Evolutionary conservation across 2,113 vertebrate genomes (phyloP), one percentile per base, ranked within the genome.

Genomic region (Philantomba maxwellii): DNA sequence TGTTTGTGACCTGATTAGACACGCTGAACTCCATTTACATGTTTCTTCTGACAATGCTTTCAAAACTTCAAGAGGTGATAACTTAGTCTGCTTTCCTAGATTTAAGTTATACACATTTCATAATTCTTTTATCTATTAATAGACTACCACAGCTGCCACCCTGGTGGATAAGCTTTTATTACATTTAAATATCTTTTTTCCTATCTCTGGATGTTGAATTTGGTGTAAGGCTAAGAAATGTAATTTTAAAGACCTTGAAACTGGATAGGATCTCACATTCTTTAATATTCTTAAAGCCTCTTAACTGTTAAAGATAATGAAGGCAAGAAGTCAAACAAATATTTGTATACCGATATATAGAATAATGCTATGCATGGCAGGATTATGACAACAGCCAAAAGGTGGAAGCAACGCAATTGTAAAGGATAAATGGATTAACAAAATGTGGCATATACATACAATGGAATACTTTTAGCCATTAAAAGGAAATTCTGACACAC

Each of bases 191-290:
- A 39, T 91, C 70, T 89, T 93, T 91, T 70, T 81, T 70, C 87
- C 70, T 88, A 86, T 77, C 70, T 82, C 43, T 5, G 43, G 10
- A 60, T 92, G 28, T 45, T 91, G 70, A 77, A 87, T 93, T 88
- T 66, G 21, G 51, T 89, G 83, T 23, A 26, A 78, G 5, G 4
- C 43, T 70, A 87, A 83, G 36, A 89, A 86, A 86, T 85, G 26
- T 70, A 33, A 90, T 81, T 88, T 96, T 77, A 85, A 96, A 92
- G 84, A 92, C 30, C 36, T 89, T 81, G 70, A 89, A 94, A 89
- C 45, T 64, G 55, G 36, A 60, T 86, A 47, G 30, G 43, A 80
- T 90, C 45, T 87, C 51, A 3, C 25, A 49, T 80, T 62, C 62
- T 78, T 93, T 85, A 36, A 88, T 82, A 82, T 88, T 91, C 26